Percentiles rank a stretch among this genome's conserved stretches.
Evolutionary conservation across 2,113 vertebrate genomes (phyloP).

Genomic region (Petrocephalus zakoni): DNA sequence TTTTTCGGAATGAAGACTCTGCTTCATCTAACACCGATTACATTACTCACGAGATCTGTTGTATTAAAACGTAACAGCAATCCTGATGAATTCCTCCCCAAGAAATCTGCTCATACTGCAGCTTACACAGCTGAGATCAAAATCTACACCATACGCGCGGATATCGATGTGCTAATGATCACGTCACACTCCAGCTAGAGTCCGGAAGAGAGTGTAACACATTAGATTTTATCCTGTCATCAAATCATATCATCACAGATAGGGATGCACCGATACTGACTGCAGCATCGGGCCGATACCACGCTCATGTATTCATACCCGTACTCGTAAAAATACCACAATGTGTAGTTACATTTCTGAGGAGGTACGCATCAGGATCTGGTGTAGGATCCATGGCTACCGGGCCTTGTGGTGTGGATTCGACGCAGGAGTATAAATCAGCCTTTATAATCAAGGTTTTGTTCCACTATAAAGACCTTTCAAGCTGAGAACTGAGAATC

Average conservation of each 20-base stretch:
- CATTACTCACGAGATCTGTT: neutral
- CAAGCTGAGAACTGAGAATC: too few species aligned
- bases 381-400: too few species aligned
- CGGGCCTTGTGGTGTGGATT: too few species aligned
- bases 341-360: too few species aligned
- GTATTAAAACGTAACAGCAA: neutral
- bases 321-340: too few species aligned
- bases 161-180: neutral
- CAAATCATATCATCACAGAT: neutral
- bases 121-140: neutral
- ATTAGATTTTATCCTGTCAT: neutral
- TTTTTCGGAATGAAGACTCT: neutral
- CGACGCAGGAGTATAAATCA: too few species aligned
- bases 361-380: too few species aligned
- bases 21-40: neutral
- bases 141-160: neutral
- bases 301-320: too few species aligned
- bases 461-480: too few species aligned
- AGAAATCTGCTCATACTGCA: neutral
- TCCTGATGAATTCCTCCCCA: neutral
- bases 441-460: too few species aligned
- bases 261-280: too few species aligned
- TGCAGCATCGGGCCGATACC: too few species aligned
- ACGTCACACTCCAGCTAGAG: neutral
- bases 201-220: neutral